These are phyloP conservation scores for Cydia strobilella DNA, from an alignment of 1,140 invertebrate species.

Conservation along the genomic window DNA sequence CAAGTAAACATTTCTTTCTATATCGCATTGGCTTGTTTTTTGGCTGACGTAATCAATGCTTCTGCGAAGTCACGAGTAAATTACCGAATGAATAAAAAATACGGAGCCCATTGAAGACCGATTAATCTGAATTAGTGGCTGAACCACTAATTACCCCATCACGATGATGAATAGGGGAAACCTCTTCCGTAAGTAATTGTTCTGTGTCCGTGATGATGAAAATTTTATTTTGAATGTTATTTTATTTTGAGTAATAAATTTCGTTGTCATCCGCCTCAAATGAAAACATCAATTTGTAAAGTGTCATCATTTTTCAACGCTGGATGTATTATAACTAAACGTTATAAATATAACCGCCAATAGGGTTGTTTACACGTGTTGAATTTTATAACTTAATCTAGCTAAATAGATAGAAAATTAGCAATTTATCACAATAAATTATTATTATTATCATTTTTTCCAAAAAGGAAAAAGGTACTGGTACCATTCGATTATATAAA, in stretches of 20 bases:
- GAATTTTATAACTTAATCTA: too few relatives aligned
- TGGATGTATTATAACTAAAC: not conserved
- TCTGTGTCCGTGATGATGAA: slow-evolving; percentile 1
- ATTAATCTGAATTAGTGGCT: slow-evolving; percentile 17
- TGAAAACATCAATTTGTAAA: slow-evolving; percentile 25
- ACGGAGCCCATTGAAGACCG: slow-evolving; percentile 4
- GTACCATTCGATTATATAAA: too few relatives aligned
- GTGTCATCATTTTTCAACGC: slow-evolving; percentile 12
- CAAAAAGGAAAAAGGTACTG: too few relatives aligned
- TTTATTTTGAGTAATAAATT: slow-evolving; percentile 24
- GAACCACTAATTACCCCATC: slow-evolving; percentile 28
- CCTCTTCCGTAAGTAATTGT: slow-evolving; percentile 16
- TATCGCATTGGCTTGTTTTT: not conserved
- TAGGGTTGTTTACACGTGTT: too few relatives aligned
- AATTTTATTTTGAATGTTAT: slow-evolving; percentile 21
- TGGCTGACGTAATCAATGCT: not conserved
- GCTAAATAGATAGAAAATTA: too few relatives aligned
- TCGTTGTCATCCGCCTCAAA: not conserved
- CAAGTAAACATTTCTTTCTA: not conserved
- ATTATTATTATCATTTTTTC: too few relatives aligned
- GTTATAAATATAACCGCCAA: too few relatives aligned
- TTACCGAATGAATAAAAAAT: slow-evolving; percentile 11
- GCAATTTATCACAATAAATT: too few relatives aligned
- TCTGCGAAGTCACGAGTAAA: not conserved
- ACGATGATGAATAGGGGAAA: slow-evolving; percentile 21